Evolutionary conservation across 1,140 invertebrate genomes (phyloP).

Genomic region (Eupeodes corollae): DNA sequence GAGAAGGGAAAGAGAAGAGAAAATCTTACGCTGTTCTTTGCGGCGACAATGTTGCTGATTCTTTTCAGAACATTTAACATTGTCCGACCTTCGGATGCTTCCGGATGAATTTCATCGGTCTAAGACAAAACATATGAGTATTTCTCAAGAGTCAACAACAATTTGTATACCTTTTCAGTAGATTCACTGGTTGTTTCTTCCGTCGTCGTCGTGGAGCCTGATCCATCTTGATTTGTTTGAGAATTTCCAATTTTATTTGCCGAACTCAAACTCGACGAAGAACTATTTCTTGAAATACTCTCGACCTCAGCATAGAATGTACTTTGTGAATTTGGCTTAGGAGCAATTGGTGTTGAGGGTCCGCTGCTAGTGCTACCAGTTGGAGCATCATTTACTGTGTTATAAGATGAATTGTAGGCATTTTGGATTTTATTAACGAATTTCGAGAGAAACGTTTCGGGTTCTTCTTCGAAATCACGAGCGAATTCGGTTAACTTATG

Average conservation of each 20-base stretch:
- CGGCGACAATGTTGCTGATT: slow-evolving; percentile 64
- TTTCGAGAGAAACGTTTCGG: slow-evolving; percentile 28
- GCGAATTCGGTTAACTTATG: slow-evolving; percentile 66
- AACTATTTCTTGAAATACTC: slow-evolving; percentile 8
- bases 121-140: slow-evolving; percentile 11
- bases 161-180: slow-evolving; percentile 13
- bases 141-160: background rate
- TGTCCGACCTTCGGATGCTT: slow-evolving; percentile 52
- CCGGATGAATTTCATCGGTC: slow-evolving; percentile 36
- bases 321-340: slow-evolving; percentile 20
- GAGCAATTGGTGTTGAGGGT: slow-evolving; percentile 3
- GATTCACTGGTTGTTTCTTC: slow-evolving; percentile 16
- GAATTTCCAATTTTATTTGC: slow-evolving; percentile 16
- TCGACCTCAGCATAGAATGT: slow-evolving; percentile 19
- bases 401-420: slow-evolving; percentile 36
- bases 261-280: slow-evolving; percentile 8
- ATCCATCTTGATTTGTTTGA: slow-evolving; percentile 10
- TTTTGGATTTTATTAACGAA: slow-evolving; percentile 36
- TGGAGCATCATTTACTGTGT: slow-evolving; percentile 33
- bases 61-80: slow-evolving; percentile 67
- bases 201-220: slow-evolving; percentile 7
- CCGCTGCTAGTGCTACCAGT: slow-evolving; percentile 11
- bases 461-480: slow-evolving; percentile 36
- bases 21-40: slow-evolving; percentile 62
- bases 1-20: slow-evolving; percentile 11